phyloP scores from a whole-genome alignment of 2,797 vertebrate species.

The Acomys russatus region DNA sequence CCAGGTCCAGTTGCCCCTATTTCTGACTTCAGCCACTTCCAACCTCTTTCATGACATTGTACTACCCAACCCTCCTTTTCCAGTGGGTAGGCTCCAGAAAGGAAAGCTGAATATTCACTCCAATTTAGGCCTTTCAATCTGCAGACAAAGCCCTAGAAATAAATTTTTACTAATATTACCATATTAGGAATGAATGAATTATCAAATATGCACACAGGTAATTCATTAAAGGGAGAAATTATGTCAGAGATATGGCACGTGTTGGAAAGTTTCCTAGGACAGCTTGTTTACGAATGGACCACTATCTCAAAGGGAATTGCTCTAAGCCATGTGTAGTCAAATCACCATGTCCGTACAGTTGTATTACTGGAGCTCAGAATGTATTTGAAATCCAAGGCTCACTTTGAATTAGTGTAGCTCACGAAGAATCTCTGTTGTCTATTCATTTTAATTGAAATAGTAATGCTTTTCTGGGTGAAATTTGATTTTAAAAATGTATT shows the following conservation, averaged over 20 bases:
- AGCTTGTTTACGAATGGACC: background rate
- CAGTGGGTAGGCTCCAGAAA: background rate
- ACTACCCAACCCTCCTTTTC: background rate
- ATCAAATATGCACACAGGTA: background rate
- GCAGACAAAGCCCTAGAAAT: background rate
- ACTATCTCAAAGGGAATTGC: background rate
- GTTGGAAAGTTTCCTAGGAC: background rate
- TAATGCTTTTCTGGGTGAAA: slow-evolving; percentile 60
- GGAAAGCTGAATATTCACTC: background rate
- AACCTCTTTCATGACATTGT: background rate
- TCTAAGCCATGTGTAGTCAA: background rate
- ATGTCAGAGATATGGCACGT: background rate
- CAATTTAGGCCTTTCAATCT: background rate
- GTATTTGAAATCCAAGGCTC: slow-evolving; percentile 48
- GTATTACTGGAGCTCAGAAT: background rate
- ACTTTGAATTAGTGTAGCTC: slow-evolving; percentile 19
- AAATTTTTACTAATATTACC: background rate
- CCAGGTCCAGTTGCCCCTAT: background rate
- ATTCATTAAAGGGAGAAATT: background rate
- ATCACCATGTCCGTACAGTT: background rate
- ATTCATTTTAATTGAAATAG: slow-evolving; percentile 62
- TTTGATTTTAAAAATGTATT: slow-evolving; percentile 68
- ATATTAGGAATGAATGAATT: background rate
- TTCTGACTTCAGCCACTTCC: background rate
- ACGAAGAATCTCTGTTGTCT: slow-evolving; percentile 51